Evolutionary conservation across 2,113 vertebrate genomes (phyloP).

Genomic region (Ammodytes marinus): DNA sequence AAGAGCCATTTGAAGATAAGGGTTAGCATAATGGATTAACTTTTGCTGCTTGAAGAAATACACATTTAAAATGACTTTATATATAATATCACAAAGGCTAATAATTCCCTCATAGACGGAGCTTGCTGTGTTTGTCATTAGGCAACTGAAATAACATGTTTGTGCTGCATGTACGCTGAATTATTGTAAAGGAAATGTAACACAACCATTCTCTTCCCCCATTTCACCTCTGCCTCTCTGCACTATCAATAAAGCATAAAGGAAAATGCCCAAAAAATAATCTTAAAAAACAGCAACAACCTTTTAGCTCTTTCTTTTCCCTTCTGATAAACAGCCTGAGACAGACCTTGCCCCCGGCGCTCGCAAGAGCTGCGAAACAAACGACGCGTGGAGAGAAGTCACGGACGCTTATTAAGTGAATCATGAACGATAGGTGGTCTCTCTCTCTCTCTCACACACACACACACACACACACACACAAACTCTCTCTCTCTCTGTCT

Average conservation of each 20-base stretch:
- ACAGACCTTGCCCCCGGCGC: slow-evolving; percentile 49
- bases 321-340: slow-evolving; percentile 49
- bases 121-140: neutral
- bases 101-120: neutral
- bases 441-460: neutral
- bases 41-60: neutral
- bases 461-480: too few species aligned
- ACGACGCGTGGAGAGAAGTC: slow-evolving; percentile 44
- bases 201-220: slow-evolving; percentile 27
- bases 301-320: slow-evolving; percentile 44
- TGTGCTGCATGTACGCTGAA: neutral
- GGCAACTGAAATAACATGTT: neutral
- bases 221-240: too few species aligned
- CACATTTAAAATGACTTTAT: neutral
- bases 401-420: slow-evolving; percentile 38
- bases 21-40: neutral
- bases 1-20: neutral
- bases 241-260: too few species aligned
- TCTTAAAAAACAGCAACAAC: neutral
- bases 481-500: too few species aligned
- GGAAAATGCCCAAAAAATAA: too few species aligned
- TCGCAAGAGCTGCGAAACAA: slow-evolving; percentile 29
- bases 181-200: slow-evolving; percentile 22
- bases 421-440: slow-evolving; percentile 23
- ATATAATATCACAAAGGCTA: neutral